Evolutionary conservation across 1,140 invertebrate species (phyloP).

Genomic region (Leptinotarsa undecemlineata): DNA sequence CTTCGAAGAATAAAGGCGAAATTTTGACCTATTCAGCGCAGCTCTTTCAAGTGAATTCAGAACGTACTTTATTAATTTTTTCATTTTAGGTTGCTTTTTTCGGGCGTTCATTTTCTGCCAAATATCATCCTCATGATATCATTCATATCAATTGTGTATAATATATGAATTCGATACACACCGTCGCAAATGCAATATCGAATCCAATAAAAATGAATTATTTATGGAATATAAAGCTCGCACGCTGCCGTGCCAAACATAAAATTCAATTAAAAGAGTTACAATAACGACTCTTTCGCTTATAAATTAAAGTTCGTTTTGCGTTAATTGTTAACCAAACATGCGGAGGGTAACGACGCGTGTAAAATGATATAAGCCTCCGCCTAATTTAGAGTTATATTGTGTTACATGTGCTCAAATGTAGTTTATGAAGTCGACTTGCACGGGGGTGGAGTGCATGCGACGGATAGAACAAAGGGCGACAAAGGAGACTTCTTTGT

Average conservation of each 20-base stretch:
- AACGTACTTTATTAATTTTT: no score
- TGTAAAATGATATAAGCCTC: conserved; percentile 2
- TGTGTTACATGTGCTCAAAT: conserved; percentile 3
- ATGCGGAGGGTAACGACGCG: not conserved
- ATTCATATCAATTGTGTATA: no score
- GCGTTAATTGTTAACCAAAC: conserved; percentile 3
- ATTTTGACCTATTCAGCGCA: no score
- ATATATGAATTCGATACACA: no score
- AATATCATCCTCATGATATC: no score
- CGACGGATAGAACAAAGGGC: no score
- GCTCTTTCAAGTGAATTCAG: no score
- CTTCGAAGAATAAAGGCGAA: no score
- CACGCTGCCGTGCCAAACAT: not conserved
- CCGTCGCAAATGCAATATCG: not conserved
- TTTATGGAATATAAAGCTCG: not conserved
- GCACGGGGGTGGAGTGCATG: not conserved
- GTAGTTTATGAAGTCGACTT: not conserved
- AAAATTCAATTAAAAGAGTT: conserved; percentile 7
- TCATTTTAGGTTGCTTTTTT: no score
- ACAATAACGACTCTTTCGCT: conserved; percentile 2
- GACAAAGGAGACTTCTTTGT: no score
- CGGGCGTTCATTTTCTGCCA: no score
- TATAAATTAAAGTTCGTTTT: conserved; percentile 4
- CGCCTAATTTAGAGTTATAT: not conserved
- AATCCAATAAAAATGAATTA: conserved; percentile 1